Percentiles rank a stretch among this genome's conserved stretches.
phyloP scores from a whole-genome alignment of 2,888 invertebrate species.

The Cosmorhoe ocellata region DNA sequence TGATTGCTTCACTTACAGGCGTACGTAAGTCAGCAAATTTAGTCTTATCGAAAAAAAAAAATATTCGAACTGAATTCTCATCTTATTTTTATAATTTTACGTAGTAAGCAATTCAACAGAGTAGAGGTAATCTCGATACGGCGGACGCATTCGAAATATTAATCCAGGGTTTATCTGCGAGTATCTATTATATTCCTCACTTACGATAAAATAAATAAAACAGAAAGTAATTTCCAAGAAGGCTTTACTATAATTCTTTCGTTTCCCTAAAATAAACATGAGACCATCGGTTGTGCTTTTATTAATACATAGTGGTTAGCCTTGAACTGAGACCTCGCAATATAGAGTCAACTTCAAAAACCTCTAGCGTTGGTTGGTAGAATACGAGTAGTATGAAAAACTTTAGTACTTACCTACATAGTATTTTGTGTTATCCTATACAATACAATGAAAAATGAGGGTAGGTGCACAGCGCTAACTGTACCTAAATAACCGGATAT shows the following conservation, averaged over 20 bases:
- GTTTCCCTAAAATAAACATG: slow-evolving; percentile 23
- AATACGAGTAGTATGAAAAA: no score
- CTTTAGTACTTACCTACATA: no score
- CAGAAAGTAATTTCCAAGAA: slow-evolving; percentile 10
- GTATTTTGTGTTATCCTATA: no score
- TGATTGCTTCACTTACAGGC: no score
- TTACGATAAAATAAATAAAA: slow-evolving; percentile 18
- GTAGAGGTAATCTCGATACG: slow-evolving; percentile 5
- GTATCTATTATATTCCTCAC: slow-evolving; percentile 12
- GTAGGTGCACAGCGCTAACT: no score
- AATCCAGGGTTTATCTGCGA: slow-evolving; percentile 36
- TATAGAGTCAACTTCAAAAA: no score
- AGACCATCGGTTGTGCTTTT: slow-evolving; percentile 14
- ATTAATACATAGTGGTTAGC: no score
- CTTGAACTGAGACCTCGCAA: no score
- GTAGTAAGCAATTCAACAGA: slow-evolving; percentile 1
- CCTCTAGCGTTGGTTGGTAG: no score
- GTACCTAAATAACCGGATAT: no score
- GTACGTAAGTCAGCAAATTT: no score
- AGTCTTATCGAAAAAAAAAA: slow-evolving; percentile 19
- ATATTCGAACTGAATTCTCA: slow-evolving; percentile 3
- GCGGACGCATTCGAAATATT: slow-evolving; percentile 34
- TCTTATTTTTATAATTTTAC: neutral
- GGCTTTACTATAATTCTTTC: slow-evolving; percentile 22
- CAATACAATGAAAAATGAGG: no score